Evolutionary conservation across 37 sponge, comb jelly and placozoan genomes (phyloP).

Genomic region (Chondrilla cf. caribensis): DNA sequence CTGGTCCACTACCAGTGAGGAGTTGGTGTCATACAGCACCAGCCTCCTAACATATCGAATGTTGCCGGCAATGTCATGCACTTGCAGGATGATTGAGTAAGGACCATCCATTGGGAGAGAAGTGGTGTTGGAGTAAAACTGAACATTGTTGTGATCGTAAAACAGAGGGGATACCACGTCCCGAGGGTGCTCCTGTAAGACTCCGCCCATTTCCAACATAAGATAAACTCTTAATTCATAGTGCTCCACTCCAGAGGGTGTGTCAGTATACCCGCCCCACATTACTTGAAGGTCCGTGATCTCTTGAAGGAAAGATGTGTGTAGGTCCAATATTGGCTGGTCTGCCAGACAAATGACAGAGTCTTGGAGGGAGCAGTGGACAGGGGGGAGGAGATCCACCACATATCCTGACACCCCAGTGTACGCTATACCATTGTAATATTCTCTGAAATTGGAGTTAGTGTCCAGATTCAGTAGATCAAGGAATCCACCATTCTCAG

Average conservation of each 20-base stretch:
- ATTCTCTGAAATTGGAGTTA: constrained; percentile 23
- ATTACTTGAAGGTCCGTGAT: neutral
- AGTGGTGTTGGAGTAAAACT: neutral
- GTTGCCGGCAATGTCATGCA: constrained; percentile 64
- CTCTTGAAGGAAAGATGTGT: neutral
- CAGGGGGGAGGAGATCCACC: constrained; percentile 57
- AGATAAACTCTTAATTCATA: constrained; percentile 39
- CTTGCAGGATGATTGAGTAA: constrained; percentile 54
- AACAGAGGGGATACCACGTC: neutral
- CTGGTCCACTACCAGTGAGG: constrained; percentile 36
- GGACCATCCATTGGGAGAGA: constrained; percentile 43
- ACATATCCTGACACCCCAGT: constrained; percentile 19
- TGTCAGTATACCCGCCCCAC: constrained; percentile 81
- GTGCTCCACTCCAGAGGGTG: constrained; percentile 39
- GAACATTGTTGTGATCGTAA: neutral
- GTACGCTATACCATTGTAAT: constrained; percentile 48
- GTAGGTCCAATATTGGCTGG: constrained; percentile 14
- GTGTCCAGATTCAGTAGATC: constrained; percentile 62
- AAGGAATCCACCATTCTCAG: constrained; percentile 62
- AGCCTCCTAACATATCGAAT: constrained; percentile 35
- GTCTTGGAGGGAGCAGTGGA: constrained; percentile 43
- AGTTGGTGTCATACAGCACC: constrained; percentile 53
- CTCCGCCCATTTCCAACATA: constrained; percentile 30
- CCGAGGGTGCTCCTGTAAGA: neutral
- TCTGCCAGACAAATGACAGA: neutral